Base-by-base conservation (phyloP, 2,113 vertebrate species). In the Hypomesus transpacificus region DNA sequence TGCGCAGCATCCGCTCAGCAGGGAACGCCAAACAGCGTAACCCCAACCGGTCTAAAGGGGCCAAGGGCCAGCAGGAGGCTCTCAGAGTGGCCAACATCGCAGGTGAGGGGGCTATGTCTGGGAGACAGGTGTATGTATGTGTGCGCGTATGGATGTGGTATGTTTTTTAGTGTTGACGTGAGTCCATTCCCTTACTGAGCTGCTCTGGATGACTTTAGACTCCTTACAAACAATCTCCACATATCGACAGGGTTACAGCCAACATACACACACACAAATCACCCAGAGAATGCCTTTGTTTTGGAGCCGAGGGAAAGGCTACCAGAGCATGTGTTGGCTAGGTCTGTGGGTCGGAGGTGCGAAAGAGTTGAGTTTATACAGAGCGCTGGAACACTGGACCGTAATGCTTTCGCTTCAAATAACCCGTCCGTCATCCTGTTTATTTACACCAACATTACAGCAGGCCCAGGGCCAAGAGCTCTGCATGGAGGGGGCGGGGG, bases 1-100 rank as follows among this genome's bases (percentile, higher is more conserved):
- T 98, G 65, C 96, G 97, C 63, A 97, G 94, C 39, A 91, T 95
- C 75, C 95, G 97, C 82, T 98, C 97, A 7, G 84, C 95, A 14
- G 85, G 84, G 1, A 86, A 94, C 4, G 83, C 84, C 61, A 98
- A 97, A 84, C 95, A 96, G 62, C 92, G 96, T 9, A 96, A 94
- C 87, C 92, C 96, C 86, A 96, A 94, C 76, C 87, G 94, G n/a
- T 94, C 95, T 26, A 97, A 96, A 87, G 80, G 91, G 0, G 88
- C 95, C 66, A 98, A 95, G 90, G 94, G 87, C 88, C 96, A 96
- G 39, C 39, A 46, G 85, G 96, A 98, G 52, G 94, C 94, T 0
- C 93, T 98, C 70, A 84, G 94, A 71, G 92, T 95, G 84, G 91
- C 95, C 9, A 98, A 93, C 50, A 79, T 95, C 0, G 94, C 95